A percentile compares a stretch with the other conserved stretches of the same genome.
phyloP scores from a whole-genome alignment of 2,113 vertebrate genomes.

The Cavia porcellus region DNA sequence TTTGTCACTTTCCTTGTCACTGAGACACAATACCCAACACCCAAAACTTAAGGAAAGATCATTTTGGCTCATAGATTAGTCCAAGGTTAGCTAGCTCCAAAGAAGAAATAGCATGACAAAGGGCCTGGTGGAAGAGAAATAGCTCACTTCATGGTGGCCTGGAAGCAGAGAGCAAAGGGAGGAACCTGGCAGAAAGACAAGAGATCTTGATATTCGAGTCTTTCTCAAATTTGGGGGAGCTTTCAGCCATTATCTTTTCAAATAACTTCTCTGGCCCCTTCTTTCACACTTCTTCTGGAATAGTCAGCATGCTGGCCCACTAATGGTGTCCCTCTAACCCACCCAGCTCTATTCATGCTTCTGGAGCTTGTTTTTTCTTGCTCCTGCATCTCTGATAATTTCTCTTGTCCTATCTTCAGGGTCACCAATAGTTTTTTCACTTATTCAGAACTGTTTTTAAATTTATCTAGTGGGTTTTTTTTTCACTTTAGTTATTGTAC shows the following conservation, averaged over 20 bases:
- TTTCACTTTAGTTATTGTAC: background rate
- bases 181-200: background rate
- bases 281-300: background rate
- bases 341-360: background rate
- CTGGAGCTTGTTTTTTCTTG: background rate
- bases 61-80: background rate
- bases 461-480: background rate
- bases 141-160: background rate
- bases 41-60: background rate
- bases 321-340: background rate
- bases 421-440: background rate
- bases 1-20: background rate
- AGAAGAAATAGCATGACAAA: background rate
- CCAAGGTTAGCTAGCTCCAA: background rate
- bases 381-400: background rate
- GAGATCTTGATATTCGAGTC: background rate
- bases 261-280: background rate
- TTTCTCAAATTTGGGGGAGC: background rate
- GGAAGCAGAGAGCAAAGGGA: background rate
- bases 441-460: background rate
- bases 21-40: background rate
- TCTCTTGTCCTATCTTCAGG: background rate
- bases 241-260: background rate
- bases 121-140: background rate
- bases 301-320: no score